phyloP scores from a whole-genome alignment of 2,797 vertebrate genomes.

The Calcarius lapponicus region DNA sequence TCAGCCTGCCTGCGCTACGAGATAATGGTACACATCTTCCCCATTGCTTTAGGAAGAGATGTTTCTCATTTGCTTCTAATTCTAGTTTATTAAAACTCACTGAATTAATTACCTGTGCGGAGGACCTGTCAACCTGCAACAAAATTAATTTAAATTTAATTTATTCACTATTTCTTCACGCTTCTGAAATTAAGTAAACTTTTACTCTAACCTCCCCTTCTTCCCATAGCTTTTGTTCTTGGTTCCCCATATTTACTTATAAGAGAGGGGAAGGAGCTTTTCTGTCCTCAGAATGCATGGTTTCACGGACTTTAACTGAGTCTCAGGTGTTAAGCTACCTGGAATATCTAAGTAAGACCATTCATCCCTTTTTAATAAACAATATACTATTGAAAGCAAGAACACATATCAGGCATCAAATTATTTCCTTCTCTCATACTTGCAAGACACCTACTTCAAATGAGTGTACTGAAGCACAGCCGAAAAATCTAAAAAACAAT shows the following conservation, averaged over 20 bases:
- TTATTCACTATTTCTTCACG: neutral
- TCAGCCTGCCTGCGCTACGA: neutral
- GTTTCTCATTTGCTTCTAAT: neutral
- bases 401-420: neutral
- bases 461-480: neutral
- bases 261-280: neutral
- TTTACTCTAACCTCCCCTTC: neutral
- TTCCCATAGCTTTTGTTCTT: neutral
- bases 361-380: constrained; percentile 51
- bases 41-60: neutral
- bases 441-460: neutral
- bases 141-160: constrained; percentile 39
- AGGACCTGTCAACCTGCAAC: neutral
- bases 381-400: constrained; percentile 16
- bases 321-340: neutral
- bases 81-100: constrained; percentile 15
- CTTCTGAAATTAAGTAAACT: neutral
- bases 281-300: neutral
- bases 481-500: neutral
- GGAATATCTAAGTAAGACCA: constrained; percentile 13
- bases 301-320: neutral
- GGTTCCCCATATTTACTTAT: neutral
- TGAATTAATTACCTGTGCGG: constrained; percentile 28
- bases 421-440: constrained; percentile 28
- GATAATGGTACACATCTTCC: neutral